Evolutionary conservation across 2,113 vertebrate genomes (phyloP).

Genomic region (Phoxinus phoxinus): DNA sequence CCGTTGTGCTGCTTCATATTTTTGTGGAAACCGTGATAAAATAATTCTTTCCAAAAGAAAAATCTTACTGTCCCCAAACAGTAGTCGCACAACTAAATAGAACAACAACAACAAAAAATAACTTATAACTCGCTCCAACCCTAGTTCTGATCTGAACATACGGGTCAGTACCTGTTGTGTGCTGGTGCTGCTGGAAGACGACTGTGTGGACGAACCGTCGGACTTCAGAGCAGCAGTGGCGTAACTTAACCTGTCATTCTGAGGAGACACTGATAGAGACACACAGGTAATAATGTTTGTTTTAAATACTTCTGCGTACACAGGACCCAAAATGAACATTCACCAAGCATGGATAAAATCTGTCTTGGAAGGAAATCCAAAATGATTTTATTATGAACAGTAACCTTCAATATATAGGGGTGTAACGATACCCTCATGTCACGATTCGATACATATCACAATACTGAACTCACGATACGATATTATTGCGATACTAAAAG

Average conservation of each 20-base stretch:
- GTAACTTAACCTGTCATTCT: conserved; percentile 81
- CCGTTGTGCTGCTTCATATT: not conserved
- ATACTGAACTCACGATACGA: no score
- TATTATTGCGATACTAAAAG: no score
- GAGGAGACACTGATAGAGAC: conserved; percentile 67
- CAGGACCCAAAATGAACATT: not conserved
- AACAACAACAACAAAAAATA: not conserved
- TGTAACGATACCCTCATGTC: no score
- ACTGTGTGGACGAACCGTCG: conserved; percentile 53
- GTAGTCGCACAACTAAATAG: no score
- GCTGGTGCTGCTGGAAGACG: conserved; percentile 61
- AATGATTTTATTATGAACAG: not conserved
- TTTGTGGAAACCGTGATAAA: not conserved
- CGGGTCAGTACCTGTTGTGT: conserved; percentile 71
- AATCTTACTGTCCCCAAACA: no score
- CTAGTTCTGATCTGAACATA: no score
- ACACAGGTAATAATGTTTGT: not conserved
- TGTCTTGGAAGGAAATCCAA: not conserved
- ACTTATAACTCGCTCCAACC: no score
- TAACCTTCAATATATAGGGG: not conserved
- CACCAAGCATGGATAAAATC: not conserved
- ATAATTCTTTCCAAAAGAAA: not conserved
- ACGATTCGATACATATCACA: no score
- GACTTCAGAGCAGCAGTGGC: conserved; percentile 82
- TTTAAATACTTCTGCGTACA: no score